Evolutionary conservation across 2,113 vertebrate species (phyloP), one percentile per base, ranked within the genome.

Genomic region (Gnathonemus echidnorhynchus): DNA sequence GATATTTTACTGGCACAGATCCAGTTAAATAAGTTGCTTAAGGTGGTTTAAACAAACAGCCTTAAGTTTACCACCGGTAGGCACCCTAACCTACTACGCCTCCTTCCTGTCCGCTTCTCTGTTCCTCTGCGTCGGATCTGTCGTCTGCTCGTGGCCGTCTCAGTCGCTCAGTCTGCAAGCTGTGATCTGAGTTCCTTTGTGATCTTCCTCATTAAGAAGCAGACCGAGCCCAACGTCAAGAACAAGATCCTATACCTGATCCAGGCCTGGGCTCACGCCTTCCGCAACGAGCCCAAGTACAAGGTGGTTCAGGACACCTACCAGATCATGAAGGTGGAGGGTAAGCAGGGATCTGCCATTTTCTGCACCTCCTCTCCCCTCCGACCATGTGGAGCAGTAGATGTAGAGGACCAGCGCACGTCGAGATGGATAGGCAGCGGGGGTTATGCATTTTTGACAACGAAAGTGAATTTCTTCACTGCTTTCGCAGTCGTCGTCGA

Each of bases 311-410:
- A 99, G 95, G 98, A 99, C 93, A 99, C 98, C 3, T 99, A 99
- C 85, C 98, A 99, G 94, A 99, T 99, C 91, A 98, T 99, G 98
- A 99, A 99, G 94, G 98, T 99, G 62, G 98, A 99, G 96, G 98
- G 98, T 99, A 93, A 96, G 96, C 35, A 83, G 15, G 15, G 15
- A 15, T 5, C 35, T 24, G 1, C n/a, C 49, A 19, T 87, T 39
- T 6, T 56, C 62, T 83, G 39, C 31, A 11, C 39, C 52, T 52
- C 9, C 42, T 13, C 56, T 15, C 9, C 6, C 53, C 66, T 62
- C 35, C 13, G 3, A 5, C 2, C 11, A 10, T 15, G 19, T 89
- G 46, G 24, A 10, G 48, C 27, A 15, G 66, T 11, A 35, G 27
- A 17, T 77, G 35, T 5, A 13, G 31, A 17, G 4, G 13, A 42